Base-by-base conservation (phyloP, 1,140 invertebrate genomes). In the Zaprionus gabonicus region DNA sequence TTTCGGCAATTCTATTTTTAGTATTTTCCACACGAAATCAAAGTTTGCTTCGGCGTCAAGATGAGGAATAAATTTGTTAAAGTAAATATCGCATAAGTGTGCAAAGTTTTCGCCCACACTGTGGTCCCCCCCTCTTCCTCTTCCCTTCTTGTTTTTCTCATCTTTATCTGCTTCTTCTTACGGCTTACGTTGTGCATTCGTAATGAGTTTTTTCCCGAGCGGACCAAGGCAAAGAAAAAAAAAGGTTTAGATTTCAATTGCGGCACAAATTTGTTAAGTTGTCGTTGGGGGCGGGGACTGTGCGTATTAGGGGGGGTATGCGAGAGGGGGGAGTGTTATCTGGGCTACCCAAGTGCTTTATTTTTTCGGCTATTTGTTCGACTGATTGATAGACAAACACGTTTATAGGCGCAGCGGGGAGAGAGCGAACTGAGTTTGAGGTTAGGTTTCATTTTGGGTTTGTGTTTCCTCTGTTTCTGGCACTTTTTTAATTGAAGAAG, bases 351-450 rank as follows among this genome's bases (percentile, higher is more conserved):
- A 82, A 69, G 63, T 69, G 31, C 63, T 72, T 76, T 34, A 46
- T 58, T 70, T 71, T 41, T 73, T 64, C 4, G 69, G 74, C 59
- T 77, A 73, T 77, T 77, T 77, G 64, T 68, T 63, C 63, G 71
- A 38, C 78, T 79, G 82, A 85, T 86, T 85, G 82, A 86, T 85
- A 81, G 81, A 81, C 75, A 85, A 85, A 73, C 59, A 77, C 15
- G 36, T 7, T 31, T 31, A 44, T 59, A 17, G 56, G 64, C 36
- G 41, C 4, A 27, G 27, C 17, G 17, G 41, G 70, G 27, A 28
- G 13, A 34, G 27, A 28, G 13, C 20, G 56, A 12, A 15, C n/a
- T 9, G 17, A 17, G 55, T 27, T 23, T 44, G 17, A n/a, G 56
- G n/a, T 34, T 17, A 36, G 31, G 31, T 34, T 36, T 58, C 56